Base-by-base conservation (phyloP, 2,113 vertebrate species). In the Oryzias javanicus region DNA sequence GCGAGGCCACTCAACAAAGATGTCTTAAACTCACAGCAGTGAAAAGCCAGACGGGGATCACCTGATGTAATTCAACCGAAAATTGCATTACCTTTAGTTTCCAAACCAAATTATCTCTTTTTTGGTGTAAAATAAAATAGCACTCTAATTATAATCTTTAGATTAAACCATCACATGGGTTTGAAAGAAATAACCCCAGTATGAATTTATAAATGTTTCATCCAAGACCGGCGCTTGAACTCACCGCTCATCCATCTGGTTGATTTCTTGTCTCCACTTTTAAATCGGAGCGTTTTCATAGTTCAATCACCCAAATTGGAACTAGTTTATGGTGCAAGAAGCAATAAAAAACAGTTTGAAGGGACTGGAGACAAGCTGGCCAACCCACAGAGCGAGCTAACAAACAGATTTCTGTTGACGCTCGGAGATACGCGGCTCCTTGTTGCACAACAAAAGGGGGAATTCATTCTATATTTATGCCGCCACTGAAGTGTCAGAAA, bases 301-400 rank as follows among this genome's bases (percentile, higher is more conserved):
- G 77, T 72, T 81, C 84, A 84, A 61, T 53, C 64, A 64, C 79
- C 84, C 74, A 83, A 83, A 86, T 78, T 85, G 86, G 74, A 86
- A 77, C 81, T 86, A 86, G 86, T 84, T 88, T 83, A 88, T 64
- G 81, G 73, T 70, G 80, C 86, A 72, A 81, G 82, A 84, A 88
- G 84, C 80, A 84, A 76, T 35, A 86, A 83, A 81, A 70, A 67
- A 70, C 64, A 60, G 71, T 85, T 84, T 75, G 15, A 62, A 66
- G 85, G 77, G 85, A 79, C 54, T 55, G 24, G 66, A 62, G 66
- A 57, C 77, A 51, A 49, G 64, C 66, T 67, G 55, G 74, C 73
- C 74, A 67, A 81, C 64, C 19, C 71, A 75, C 64, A 75, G 81
- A 88, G 74, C 67, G 78, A 85, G 81, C 64, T 67, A 80, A 72